Percentiles rank a stretch among this genome's conserved stretches.
Conservation (phyloP, 1,140 invertebrate genomes). For the Acyrthosiphon pisum region DNA sequence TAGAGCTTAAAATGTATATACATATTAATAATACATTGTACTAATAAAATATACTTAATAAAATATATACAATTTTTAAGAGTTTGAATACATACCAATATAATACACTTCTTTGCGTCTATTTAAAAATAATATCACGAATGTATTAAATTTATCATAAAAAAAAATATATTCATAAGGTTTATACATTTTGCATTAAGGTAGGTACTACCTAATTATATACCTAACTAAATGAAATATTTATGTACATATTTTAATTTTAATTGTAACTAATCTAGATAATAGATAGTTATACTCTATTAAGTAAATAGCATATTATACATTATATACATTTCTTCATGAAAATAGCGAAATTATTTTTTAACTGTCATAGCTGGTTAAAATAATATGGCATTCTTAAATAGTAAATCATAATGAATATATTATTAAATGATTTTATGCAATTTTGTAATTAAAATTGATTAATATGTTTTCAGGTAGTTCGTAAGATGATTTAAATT, state of each 20-base stretch:
- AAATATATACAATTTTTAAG: neutral
- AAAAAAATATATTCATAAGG: neutral
- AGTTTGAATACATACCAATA: neutral
- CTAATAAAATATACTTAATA: neutral
- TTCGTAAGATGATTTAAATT: neutral
- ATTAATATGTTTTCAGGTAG: too few species aligned
- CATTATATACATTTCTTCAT: too few species aligned
- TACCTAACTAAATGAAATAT: neutral
- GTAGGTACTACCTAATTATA: neutral
- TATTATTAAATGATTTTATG: too few species aligned
- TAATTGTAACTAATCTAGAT: neutral
- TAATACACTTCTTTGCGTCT: neutral
- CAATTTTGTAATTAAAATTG: neutral
- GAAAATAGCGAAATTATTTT: neutral
- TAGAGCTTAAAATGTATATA: neutral
- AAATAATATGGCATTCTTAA: neutral
- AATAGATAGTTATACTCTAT: neutral
- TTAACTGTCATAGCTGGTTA: neutral
- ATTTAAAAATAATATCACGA: neutral
- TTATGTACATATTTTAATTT: neutral
- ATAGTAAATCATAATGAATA: neutral
- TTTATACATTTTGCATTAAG: neutral
- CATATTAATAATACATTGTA: neutral
- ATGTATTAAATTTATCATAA: neutral
- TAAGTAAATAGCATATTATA: neutral